A percentile compares a stretch with the other conserved stretches of the same genome.
phyloP scores from a whole-genome alignment of 2,888 invertebrate species.

The Tineola bisselliella region DNA sequence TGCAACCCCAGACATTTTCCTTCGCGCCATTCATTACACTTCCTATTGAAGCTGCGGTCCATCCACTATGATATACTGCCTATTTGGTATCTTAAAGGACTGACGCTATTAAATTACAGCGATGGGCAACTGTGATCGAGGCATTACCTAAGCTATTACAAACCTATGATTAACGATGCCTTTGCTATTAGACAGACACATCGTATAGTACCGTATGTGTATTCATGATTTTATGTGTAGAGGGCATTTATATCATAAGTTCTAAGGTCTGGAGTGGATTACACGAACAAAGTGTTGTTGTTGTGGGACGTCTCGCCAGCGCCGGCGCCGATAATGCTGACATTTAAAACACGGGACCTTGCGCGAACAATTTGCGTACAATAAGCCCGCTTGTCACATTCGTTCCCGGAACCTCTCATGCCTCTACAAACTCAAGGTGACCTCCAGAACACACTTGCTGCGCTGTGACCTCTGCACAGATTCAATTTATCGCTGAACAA shows the following conservation, averaged over 20 bases:
- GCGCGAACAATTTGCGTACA: slow-evolving; percentile 53
- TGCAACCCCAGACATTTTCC: neutral
- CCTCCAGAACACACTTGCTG: slow-evolving; percentile 14
- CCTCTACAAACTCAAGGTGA: neutral
- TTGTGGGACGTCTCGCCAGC: slow-evolving; percentile 17
- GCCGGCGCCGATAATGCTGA: slow-evolving; percentile 47
- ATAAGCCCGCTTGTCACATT: slow-evolving; percentile 41
- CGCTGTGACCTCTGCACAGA: slow-evolving; percentile 2
- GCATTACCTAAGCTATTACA: slow-evolving; percentile 13
- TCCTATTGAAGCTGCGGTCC: slow-evolving; percentile 38
- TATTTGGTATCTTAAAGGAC: slow-evolving; percentile 39
- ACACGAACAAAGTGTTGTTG: neutral
- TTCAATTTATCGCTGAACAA: slow-evolving; percentile 5
- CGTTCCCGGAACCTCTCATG: slow-evolving; percentile 48
- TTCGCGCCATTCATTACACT: slow-evolving; percentile 32
- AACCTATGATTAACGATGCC: slow-evolving; percentile 28
- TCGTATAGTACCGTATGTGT: neutral
- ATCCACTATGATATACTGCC: slow-evolving; percentile 44
- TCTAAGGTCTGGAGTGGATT: neutral
- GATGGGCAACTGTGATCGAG: neutral
- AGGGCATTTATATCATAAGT: neutral
- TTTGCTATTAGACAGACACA: neutral
- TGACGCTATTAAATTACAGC: slow-evolving; percentile 30
- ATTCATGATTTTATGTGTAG: neutral
- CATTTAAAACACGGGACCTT: slow-evolving; percentile 55